Base-by-base conservation (phyloP, 2,888 invertebrate genomes). In the Morpho helenor region DNA sequence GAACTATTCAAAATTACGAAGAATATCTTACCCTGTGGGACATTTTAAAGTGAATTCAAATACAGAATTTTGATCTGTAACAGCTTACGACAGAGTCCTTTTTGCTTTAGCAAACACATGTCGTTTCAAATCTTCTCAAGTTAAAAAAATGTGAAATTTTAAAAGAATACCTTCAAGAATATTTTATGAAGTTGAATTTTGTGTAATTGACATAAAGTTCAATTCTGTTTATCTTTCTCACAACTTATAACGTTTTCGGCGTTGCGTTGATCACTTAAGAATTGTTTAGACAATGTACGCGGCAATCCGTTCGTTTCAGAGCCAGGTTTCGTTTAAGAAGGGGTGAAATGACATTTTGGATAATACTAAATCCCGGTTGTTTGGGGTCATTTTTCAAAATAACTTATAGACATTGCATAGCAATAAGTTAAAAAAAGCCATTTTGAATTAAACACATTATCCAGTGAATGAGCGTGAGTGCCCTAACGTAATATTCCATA, bases 301-400 rank as follows among this genome's bases (percentile, higher is more conserved):
- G 75, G 81, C 85, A 87, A 84, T 88, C 83, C 85, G 82, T 83
- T 79, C 78, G 77, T 76, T 82, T 85, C 84, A 83, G 79, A 82
- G 76, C 74, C 86, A 89, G 87, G 82, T 86, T 82, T 81, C 80
- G 79, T 79, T 80, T 75, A 79, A 80, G 79, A 83, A 82, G 82
- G 89, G 89, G 80, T 82, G 82, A 84, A 87, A 86, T 87, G 84
- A 83, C 87, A 82, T 87, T 85, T 72, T 74, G 82, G 80, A 84
- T 82, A 77, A 76, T 68, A 72, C 77, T 79, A 80, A 82, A 81
- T 80, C 83, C 77, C 69, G 64, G 78, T 76, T 76, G 73, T 75
- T 79, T 76, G 66, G 79, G 82, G 79, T 85, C 80, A 88, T 89
- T 89, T 88, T 86, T 88, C 85, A 87, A 82, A 78, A 79, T 78